These are phyloP conservation scores for Gandaritis pyraliata DNA, from an alignment of 2,888 invertebrate genomes.

Conservation along the genomic window DNA sequence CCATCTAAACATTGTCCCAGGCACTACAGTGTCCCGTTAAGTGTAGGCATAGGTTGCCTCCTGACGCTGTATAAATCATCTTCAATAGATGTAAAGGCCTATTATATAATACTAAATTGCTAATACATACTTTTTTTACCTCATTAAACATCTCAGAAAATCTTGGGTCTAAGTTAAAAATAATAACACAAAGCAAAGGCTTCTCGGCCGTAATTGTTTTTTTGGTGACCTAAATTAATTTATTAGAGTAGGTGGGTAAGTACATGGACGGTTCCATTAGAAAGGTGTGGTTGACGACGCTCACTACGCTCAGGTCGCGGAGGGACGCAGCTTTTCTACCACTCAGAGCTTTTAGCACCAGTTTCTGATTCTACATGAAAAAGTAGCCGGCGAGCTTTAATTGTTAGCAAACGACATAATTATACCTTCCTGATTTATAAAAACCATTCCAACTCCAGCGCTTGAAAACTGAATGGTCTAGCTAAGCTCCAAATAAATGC, in stretches of 20 bases:
- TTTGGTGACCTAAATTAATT: constrained; percentile 1
- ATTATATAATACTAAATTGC: too few species aligned
- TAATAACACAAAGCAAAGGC: constrained; percentile 13
- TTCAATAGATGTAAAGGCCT: too few species aligned
- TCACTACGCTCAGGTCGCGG: constrained; percentile 12
- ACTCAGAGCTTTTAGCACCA: constrained; percentile 23
- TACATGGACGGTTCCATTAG: constrained; percentile 8
- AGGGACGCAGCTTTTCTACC: constrained; percentile 31
- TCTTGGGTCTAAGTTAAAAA: background rate
- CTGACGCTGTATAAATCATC: too few species aligned
- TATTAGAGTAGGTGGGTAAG: constrained; percentile 2
- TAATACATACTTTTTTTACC: too few species aligned
- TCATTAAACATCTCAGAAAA: background rate
- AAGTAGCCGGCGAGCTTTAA: too few species aligned
- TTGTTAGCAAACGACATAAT: too few species aligned
- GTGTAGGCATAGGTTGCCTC: too few species aligned
- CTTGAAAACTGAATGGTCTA: background rate
- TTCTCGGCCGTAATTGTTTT: background rate
- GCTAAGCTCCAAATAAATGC: too few species aligned
- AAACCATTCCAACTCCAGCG: background rate
- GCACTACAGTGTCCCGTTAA: too few species aligned
- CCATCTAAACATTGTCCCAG: too few species aligned
- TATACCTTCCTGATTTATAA: too few species aligned
- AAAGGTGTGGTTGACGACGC: constrained; percentile 11
- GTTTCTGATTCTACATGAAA: background rate